Base-by-base conservation (phyloP, 1,140 invertebrate genomes). In the Ceratina australensis region DNA sequence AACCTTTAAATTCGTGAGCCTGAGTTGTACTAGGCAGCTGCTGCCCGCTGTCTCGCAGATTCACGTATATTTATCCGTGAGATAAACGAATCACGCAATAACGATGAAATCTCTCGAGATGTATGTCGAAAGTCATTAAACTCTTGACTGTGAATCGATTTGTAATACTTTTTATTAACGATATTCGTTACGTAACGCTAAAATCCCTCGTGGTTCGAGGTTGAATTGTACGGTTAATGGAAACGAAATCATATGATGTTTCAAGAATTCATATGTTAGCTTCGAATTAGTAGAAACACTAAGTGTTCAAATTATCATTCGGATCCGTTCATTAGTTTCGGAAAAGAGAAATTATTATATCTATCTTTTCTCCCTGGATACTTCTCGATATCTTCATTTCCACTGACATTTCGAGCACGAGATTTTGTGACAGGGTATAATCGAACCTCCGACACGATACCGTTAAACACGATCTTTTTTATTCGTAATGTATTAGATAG, bases 371-470 rank as follows among this genome's bases (percentile, higher is more conserved):
- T 3, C 33, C 33, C 12, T 42, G 18, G 18, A n/a, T 64, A n/a
- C 33, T 22, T 22, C 15, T 20, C 28, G 56, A n/a, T 47, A 59
- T 59, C 33, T 47, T 71, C 22, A 33, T 59, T 59, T 59, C 12
- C 33, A 59, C 12, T 47, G 68, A 71, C 15, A 71, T 71, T 71
- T 26, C 28, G 16, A 71, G n/a, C 28, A 3, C 7, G 16, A 4
- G 59, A 24, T 71, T 71, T 22, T 47, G 68, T 26, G 16, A 71
- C 68, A 47, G 54, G 68, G 67, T 69, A 69, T 57, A 24, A 13
- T 24, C 12, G 22, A 56, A 69, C 20, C 5, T 57, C 15, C 22
- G 56, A 42, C 22, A 15, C 26, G 5, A 16, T 20, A n/a, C 26
- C 26, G 18, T 16, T 7, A 68, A 56, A 18, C 54, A 56, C 50